Evolutionary conservation across 2,113 vertebrate species (phyloP).

Genomic region (cattle (Bos taurus)): DNA sequence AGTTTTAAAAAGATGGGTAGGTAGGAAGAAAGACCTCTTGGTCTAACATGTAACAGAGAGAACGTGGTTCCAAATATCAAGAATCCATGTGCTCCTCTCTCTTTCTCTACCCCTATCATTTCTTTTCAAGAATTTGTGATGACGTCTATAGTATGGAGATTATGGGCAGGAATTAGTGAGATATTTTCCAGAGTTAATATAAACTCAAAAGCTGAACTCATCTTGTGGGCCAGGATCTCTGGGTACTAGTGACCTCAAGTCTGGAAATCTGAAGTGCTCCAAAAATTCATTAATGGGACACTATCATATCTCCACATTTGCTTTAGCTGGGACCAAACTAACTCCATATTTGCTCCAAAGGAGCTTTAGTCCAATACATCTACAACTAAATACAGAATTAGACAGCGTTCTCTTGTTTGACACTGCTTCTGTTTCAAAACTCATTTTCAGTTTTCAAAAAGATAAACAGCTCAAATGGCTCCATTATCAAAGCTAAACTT

Average conservation of each 20-base stretch:
- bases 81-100: not conserved
- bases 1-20: not conserved
- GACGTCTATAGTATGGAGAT: not conserved
- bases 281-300: not conserved
- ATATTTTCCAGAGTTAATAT: not conserved
- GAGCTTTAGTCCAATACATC: not conserved
- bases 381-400: not conserved
- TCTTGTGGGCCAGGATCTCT: not conserved
- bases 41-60: not conserved
- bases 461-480: not conserved
- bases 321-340: not conserved
- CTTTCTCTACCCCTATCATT: not conserved
- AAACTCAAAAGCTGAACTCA: not conserved
- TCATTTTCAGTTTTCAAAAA: not conserved
- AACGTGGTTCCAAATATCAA: not conserved
- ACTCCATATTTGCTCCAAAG: not conserved
- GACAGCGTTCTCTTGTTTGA: not conserved
- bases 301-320: not conserved
- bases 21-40: not conserved
- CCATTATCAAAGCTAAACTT: not conserved
- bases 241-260: not conserved
- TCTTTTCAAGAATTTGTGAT: not conserved
- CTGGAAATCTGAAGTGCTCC: not conserved
- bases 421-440: not conserved
- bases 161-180: not conserved